Base-by-base conservation (phyloP, 2,888 invertebrate species). In the Melanchra persicariae region DNA sequence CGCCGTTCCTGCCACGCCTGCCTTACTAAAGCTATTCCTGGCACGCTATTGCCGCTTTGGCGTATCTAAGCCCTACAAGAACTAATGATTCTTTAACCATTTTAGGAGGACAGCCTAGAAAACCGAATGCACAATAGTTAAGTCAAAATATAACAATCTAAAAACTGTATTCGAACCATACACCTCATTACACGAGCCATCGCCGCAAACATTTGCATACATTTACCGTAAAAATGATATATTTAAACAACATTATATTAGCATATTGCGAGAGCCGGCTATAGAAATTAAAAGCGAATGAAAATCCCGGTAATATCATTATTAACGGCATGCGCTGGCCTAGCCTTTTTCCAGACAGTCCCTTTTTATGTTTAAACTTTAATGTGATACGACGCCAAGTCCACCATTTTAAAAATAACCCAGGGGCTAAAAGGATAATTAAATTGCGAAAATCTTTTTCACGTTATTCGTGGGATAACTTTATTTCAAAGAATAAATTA, bases 251-350 rank as follows among this genome's bases (percentile, higher is more conserved):
- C 61, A 55, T 66, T 74, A 71, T 67, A 80, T 85, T 84, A 81
- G 77, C 85, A 86, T 84, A 83, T 68, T 83, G 79, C 72, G 82
- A 77, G 65, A 80, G 75, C 72, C 59, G 70, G 66, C 79, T 69
- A 81, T 82, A 83, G 81, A 86, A 88, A 87, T 87, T 87, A 86
- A 88, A 87, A 82, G 78, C 70, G 79, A 79, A 85, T 85, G 80
- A 85, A 87, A 87, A 87, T 85, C 87, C 85, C 67, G 22, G 79
- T 87, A 87, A 84, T 89, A 87, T 83, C 83, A 79, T 87, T n/a
- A n/a, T 89, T 84, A 86, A 51, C 45, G 57, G 49, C 77, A 74
- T 77, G 77, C 79, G 72, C 77, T 68, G 73, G 59, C 62, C 61
- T 72, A 52, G 77, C 34, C 77, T 79, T 79, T 84, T 80, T 60